phyloP scores from a whole-genome alignment of 2,797 vertebrate species.

The Chlorospingus semifuscus region DNA sequence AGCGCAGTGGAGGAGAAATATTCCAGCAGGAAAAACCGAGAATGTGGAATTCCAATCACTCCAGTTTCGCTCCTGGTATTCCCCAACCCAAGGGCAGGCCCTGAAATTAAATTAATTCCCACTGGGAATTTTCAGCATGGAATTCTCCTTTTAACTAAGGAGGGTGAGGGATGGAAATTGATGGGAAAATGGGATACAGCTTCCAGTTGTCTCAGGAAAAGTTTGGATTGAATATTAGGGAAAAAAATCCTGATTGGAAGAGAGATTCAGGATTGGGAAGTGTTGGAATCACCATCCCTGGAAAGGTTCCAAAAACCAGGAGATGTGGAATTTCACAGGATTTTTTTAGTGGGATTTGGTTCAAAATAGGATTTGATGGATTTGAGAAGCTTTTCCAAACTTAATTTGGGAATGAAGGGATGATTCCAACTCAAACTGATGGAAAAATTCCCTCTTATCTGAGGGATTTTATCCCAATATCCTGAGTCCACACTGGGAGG shows the following conservation, averaged over 20 bases:
- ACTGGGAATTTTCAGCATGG: neutral
- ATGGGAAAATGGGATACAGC: accelerated
- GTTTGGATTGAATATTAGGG: neutral
- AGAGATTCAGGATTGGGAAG: neutral
- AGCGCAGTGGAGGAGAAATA: neutral
- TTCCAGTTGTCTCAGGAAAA: neutral
- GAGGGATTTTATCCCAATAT: accelerated
- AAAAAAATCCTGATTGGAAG: accelerated
- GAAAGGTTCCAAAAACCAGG: accelerated
- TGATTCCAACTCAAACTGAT: accelerated
- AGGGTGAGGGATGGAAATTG: accelerated
- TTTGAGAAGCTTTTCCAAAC: neutral
- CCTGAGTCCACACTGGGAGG: too few species aligned
- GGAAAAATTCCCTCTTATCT: neutral
- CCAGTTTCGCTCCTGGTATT: too few species aligned
- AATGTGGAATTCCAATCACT: neutral
- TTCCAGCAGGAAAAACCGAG: neutral
- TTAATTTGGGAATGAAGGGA: neutral
- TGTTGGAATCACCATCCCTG: accelerated
- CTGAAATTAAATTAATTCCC: neutral
- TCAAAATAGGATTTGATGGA: neutral
- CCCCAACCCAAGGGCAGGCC: neutral
- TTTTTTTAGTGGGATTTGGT: neutral
- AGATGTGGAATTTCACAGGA: neutral
- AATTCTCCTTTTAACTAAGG: neutral